These are phyloP conservation scores for Drosophila setifemur DNA, from an alignment of 1,140 invertebrate genomes.

Conservation along the genomic window DNA sequence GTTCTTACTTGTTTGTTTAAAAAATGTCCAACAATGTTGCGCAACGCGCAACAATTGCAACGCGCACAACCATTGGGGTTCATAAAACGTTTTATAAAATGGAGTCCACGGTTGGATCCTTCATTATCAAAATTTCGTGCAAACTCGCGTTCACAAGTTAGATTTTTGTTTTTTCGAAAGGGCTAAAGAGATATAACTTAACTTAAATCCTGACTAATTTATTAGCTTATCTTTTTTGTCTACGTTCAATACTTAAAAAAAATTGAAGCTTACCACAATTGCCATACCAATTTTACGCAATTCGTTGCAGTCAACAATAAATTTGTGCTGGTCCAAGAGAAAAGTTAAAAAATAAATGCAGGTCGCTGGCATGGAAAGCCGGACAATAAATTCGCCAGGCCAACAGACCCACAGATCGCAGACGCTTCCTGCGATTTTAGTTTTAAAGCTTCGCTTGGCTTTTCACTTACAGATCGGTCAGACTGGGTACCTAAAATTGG, in stretches of 20 bases:
- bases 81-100: no score
- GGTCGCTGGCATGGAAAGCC: conserved; percentile 47
- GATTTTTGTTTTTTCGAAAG: no score
- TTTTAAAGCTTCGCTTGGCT: conserved; percentile 57
- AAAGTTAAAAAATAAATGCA: conserved; percentile 65
- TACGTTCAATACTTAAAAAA: no score
- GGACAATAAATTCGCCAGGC: conserved; percentile 67
- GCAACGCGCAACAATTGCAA: conserved; percentile 25
- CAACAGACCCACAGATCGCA: conserved; percentile 36
- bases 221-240: no score
- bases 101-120: no score
- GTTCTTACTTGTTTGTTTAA: no score
- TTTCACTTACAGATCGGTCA: conserved; percentile 21
- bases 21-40: conserved; percentile 31
- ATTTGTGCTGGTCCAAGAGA: conserved; percentile 58
- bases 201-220: no score
- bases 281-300: conserved; percentile 73
- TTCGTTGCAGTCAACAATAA: conserved; percentile 78
- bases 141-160: no score
- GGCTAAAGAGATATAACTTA: no score
- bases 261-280: conserved; percentile 77
- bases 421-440: conserved; percentile 32
- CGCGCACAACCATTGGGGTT: no score
- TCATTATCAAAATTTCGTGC: no score
- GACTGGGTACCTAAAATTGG: not conserved